phyloP scores from a whole-genome alignment of 2,888 invertebrate species.

The Pseudanteris insignis region DNA sequence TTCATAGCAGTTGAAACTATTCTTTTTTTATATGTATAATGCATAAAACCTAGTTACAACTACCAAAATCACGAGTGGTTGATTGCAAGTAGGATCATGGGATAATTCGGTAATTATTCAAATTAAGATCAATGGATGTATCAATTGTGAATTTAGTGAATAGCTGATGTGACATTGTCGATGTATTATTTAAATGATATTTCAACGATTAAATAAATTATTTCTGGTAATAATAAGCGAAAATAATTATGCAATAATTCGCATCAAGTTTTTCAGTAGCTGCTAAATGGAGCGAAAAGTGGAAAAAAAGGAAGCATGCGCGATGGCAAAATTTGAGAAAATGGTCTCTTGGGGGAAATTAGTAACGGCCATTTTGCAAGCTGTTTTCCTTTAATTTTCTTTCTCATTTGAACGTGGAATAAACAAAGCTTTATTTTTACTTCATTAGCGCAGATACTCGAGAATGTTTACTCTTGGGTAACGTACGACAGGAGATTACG shows the following conservation, averaged over 20 bases:
- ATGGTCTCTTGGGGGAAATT: constrained; percentile 25
- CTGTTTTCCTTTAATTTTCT: constrained; percentile 42
- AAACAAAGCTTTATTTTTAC: constrained; percentile 46
- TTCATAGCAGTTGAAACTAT: too few species aligned
- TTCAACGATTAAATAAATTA: too few species aligned
- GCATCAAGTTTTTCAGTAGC: background rate
- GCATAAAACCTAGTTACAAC: too few species aligned
- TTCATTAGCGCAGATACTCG: constrained; percentile 46
- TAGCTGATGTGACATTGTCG: too few species aligned
- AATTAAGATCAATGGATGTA: too few species aligned
- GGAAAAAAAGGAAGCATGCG: background rate
- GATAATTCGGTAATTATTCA: too few species aligned
- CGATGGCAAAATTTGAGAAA: constrained; percentile 29
- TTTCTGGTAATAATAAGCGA: background rate
- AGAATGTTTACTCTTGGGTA: constrained; percentile 51
- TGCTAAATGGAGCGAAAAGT: background rate
- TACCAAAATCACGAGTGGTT: too few species aligned
- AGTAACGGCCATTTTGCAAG: constrained; percentile 28
- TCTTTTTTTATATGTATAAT: too few species aligned
- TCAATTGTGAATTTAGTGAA: too few species aligned
- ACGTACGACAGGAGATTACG: constrained; percentile 50
- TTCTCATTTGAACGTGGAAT: constrained; percentile 32
- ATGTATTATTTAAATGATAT: too few species aligned
- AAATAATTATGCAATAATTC: background rate
- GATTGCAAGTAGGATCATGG: too few species aligned